These are phyloP conservation scores for Dunckerocampus dactyliophorus DNA, from an alignment of 2,113 vertebrate genomes.

Conservation along the genomic window DNA sequence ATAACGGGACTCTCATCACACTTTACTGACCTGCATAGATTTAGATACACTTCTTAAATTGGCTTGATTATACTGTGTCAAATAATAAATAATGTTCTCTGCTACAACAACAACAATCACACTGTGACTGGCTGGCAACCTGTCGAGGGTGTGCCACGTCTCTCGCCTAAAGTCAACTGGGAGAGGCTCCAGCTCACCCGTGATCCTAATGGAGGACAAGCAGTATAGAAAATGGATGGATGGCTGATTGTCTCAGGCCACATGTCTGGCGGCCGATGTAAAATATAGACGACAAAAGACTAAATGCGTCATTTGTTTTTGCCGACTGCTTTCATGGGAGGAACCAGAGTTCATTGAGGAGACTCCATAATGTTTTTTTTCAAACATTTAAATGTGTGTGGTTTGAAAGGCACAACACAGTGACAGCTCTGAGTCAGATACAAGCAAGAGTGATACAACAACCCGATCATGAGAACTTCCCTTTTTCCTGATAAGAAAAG, in stretches of 20 bases:
- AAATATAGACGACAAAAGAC: conserved; percentile 15
- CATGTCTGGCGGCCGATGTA: conserved; percentile 15
- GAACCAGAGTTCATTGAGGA: conserved; percentile 27
- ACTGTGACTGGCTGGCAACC: no score
- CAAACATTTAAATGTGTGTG: conserved; percentile 18
- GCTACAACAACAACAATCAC: no score
- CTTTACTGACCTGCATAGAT: not conserved
- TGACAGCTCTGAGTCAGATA: conserved; percentile 44
- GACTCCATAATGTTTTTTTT: conserved; percentile 25
- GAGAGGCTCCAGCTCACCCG: no score
- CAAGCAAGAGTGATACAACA: conserved; percentile 38
- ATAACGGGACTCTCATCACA: not conserved
- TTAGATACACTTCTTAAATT: not conserved
- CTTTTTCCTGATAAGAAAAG: conserved; percentile 28
- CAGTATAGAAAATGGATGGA: not conserved
- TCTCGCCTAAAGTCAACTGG: no score
- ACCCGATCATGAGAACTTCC: conserved; percentile 36
- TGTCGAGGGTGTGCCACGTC: no score
- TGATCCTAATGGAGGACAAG: no score
- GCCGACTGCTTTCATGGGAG: conserved; percentile 65
- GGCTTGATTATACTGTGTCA: not conserved
- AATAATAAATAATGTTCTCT: no score
- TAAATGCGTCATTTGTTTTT: not conserved
- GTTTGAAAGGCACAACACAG: conserved; percentile 19
- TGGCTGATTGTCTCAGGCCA: conserved; percentile 11